Percentiles rank a stretch among this genome's conserved stretches.
Evolutionary conservation across 2,888 invertebrate genomes (phyloP).

Genomic region (Labia minor): DNA sequence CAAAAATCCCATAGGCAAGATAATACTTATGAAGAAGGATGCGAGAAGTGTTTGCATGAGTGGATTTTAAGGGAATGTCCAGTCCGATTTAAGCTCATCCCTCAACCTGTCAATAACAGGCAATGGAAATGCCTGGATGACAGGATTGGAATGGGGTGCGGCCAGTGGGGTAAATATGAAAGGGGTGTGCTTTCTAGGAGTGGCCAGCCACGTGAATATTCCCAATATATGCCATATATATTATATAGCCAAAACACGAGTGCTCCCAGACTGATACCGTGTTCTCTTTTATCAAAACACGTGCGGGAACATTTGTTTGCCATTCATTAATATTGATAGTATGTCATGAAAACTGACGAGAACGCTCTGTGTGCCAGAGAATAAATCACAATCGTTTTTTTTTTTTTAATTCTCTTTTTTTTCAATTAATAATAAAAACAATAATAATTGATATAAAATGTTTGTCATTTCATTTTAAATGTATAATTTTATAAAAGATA

Average conservation of each 20-base stretch:
- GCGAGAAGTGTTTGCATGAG: neutral
- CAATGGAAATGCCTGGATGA: neutral
- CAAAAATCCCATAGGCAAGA: too few species aligned
- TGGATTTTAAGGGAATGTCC: neutral
- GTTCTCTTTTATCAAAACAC: constrained; percentile 1
- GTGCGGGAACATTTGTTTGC: constrained; percentile 13
- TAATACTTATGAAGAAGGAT: neutral
- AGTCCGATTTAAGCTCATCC: neutral
- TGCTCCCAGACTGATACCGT: neutral
- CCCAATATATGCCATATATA: neutral
- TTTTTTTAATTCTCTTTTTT: neutral
- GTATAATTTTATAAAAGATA: too few species aligned
- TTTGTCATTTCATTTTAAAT: too few species aligned
- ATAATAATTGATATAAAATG: too few species aligned
- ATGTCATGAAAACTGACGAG: neutral
- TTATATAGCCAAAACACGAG: neutral
- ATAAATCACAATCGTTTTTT: neutral
- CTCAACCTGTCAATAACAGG: neutral
- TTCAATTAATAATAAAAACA: too few species aligned
- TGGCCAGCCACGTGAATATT: neutral
- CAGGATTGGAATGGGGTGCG: neutral
- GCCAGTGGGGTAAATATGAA: neutral
- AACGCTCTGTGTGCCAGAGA: neutral
- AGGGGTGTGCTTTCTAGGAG: neutral
- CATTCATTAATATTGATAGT: constrained; percentile 5